Evolutionary conservation across 1,140 invertebrate genomes (phyloP), one percentile per base, ranked within the genome.

Genomic region (Adelges cooleyi): DNA sequence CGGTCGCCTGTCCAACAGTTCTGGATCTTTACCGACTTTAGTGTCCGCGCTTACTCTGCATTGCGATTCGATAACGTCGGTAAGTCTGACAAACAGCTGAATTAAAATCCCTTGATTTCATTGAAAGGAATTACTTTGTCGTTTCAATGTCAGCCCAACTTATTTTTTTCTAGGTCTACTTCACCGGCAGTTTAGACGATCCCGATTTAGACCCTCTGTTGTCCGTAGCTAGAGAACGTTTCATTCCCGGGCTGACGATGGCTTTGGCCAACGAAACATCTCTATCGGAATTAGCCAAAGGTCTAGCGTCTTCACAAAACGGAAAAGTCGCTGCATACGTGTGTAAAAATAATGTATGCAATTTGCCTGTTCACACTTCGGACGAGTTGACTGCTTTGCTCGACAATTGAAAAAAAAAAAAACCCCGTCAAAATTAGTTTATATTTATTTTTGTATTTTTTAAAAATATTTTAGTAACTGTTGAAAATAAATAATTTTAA

Each of bases 21-120:
- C 86, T 0, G 70, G 82, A 36, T 80, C 86, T 2, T 72, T 92
- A 27, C 89, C 92, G 0, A 84, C 90, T 74, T 86, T 95, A 85
- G 76, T 84, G 25, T 85, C 83, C 10, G 86, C 83, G 1, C 76
- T 91, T 17, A 79, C 91, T 71, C 76, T 86, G 65, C 82, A 82
- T 70, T 76, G 80, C 48, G 80, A 85, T 68, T 80, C 82, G 15
- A 80, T 81, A 10, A 84, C 82, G 9, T 84, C 86, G 78, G 85
- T 86, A 73, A 68, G 70, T 53, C 20, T 49, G 33, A 27, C 18
- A 52, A 54, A 42, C 3, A 27, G 46, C 23, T 15, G 17, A 15
- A 23, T 15, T 18, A 38, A 8, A 36, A 50, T 54, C 22, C 5
- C 23, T 25, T 36, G 29, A 22, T 20, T 59, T n/a, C n/a, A n/a